These are phyloP conservation scores for Cacatua alba DNA, from an alignment of 2,113 vertebrate genomes.

Conservation along the genomic window DNA sequence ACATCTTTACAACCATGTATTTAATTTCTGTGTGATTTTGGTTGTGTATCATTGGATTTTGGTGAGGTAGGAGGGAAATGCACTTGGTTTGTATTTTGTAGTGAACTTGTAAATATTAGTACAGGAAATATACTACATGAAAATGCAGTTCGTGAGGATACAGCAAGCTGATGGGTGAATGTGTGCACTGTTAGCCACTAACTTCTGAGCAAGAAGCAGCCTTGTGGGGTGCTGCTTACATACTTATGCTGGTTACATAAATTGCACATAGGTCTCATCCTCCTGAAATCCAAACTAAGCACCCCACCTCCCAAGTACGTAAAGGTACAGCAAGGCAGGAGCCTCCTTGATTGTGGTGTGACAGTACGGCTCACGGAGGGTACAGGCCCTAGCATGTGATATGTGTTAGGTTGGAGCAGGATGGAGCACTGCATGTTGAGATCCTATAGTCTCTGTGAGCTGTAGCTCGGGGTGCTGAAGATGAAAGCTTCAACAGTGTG, in stretches of 20 bases:
- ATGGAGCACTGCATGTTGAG: neutral
- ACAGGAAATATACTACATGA: neutral
- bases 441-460: neutral
- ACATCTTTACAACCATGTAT: neutral
- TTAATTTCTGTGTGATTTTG: neutral
- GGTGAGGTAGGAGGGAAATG: neutral
- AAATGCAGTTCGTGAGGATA: neutral
- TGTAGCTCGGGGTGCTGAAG: conserved; percentile 3
- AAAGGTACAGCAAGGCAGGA: neutral
- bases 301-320: neutral
- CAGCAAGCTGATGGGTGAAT: neutral
- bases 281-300: neutral
- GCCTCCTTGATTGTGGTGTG: neutral
- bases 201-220: neutral
- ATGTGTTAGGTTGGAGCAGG: neutral
- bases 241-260: neutral
- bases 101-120: neutral
- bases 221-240: neutral
- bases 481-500: conserved; percentile 53
- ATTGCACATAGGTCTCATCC: neutral
- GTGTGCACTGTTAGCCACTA: neutral
- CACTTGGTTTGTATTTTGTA: neutral
- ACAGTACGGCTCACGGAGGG: neutral
- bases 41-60: neutral
- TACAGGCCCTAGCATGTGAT: conserved; percentile 39